A percentile compares a stretch with the other conserved stretches of the same genome.
Conservation (phyloP, 2,113 vertebrate species). For the Phaethon lepturus region DNA sequence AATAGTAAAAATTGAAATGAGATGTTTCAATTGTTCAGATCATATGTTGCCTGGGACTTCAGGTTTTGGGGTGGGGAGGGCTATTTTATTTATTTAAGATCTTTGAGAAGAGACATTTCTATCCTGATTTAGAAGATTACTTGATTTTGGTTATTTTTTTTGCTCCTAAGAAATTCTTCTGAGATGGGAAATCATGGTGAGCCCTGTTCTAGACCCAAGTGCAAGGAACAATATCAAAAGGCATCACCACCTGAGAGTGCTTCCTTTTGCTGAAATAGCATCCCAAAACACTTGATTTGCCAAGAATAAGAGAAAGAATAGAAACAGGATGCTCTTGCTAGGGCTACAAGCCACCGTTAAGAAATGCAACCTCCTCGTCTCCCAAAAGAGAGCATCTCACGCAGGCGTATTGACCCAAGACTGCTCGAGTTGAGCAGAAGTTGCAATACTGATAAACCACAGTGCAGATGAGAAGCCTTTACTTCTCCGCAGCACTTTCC, state of each 20-base stretch:
- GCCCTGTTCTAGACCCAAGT: conserved; percentile 6
- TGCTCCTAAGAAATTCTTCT: background rate
- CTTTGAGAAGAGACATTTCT: background rate
- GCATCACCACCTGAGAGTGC: background rate
- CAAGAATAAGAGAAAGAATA: conserved; percentile 46
- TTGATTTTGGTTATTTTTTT: background rate
- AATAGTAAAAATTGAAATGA: background rate
- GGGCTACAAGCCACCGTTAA: background rate
- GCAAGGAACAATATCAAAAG: conserved; percentile 19
- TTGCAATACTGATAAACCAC: background rate
- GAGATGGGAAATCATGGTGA: conserved; percentile 1
- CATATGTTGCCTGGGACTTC: background rate
- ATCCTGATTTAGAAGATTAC: background rate
- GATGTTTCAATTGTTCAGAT: background rate
- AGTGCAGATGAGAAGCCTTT: background rate
- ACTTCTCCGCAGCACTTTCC: background rate
- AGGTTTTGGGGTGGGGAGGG: background rate
- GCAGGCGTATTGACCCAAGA: background rate
- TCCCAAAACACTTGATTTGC: conserved; percentile 35
- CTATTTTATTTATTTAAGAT: background rate
- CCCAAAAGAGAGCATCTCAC: background rate
- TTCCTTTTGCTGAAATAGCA: conserved; percentile 42
- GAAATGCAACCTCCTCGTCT: background rate
- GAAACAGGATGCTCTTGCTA: conserved; percentile 35
- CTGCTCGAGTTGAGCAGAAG: background rate